phyloP scores from a whole-genome alignment of 1,140 invertebrate genomes.

The Drosophila virilis region DNA sequence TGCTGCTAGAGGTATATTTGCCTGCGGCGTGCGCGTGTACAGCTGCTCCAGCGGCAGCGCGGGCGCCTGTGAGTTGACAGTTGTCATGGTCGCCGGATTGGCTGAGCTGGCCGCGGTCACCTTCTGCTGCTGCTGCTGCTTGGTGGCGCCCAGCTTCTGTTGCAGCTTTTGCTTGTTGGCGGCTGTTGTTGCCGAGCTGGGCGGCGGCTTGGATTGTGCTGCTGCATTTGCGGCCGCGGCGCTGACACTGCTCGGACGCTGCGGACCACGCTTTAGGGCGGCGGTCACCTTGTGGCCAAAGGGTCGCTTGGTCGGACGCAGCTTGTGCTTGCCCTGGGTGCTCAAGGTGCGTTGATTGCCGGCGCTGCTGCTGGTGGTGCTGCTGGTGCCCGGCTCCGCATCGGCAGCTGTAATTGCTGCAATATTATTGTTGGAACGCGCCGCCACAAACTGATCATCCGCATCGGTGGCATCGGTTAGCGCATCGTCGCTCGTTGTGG shows the following conservation, averaged over 20 bases:
- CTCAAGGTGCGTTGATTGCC: conserved; percentile 73
- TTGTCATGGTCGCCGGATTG: conserved; percentile 37
- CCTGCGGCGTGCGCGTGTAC: conserved; percentile 63
- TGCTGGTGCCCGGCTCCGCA: conserved; percentile 45
- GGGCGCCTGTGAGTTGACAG: conserved; percentile 39
- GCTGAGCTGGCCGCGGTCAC: conserved; percentile 17
- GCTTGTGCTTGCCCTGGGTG: conserved; percentile 76
- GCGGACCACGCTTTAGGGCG: conserved; percentile 58
- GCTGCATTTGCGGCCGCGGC: conserved; percentile 60
- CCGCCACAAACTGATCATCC: conserved; percentile 80
- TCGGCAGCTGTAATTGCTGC: conserved; percentile 76
- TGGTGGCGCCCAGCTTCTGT: too few species aligned
- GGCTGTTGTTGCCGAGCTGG: conserved; percentile 20
- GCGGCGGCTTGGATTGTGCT: conserved; percentile 59
- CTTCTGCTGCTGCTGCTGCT: conserved; percentile 45
- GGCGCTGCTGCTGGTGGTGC: conserved; percentile 55
- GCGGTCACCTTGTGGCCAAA: conserved; percentile 68
- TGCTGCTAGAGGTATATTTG: conserved; percentile 66
- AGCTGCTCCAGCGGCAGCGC: conserved; percentile 61
- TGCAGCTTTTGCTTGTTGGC: conserved; percentile 55
- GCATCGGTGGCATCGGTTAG: conserved; percentile 74
- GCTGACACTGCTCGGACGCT: conserved; percentile 59
- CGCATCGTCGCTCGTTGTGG: conserved; percentile 62
- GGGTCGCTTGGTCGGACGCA: conserved; percentile 74
- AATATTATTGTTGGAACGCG: conserved; percentile 77